Percentiles rank a stretch among this genome's conserved stretches.
Conservation (phyloP, 2,797 vertebrate species). For the Tamandua tetradactyla region DNA sequence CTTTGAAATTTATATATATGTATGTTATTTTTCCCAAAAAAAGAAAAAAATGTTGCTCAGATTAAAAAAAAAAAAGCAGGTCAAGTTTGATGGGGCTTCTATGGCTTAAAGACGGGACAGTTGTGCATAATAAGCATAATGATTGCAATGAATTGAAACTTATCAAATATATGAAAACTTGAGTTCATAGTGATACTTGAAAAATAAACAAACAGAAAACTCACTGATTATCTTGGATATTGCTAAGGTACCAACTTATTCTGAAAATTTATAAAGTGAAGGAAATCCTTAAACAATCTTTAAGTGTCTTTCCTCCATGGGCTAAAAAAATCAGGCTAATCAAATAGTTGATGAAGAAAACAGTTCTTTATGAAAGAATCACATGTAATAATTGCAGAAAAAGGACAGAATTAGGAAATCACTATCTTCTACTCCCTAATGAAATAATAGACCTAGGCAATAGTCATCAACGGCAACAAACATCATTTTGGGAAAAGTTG, state of each 20-base stretch:
- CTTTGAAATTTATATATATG: too few species aligned
- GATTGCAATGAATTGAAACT: not conserved
- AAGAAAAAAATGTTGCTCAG: too few species aligned
- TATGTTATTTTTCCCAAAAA: too few species aligned
- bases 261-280: not conserved
- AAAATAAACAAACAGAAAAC: not conserved
- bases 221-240: not conserved
- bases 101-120: not conserved
- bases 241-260: not conserved
- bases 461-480: not conserved
- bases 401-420: not conserved
- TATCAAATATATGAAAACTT: not conserved
- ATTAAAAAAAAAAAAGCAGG: not conserved
- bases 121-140: not conserved
- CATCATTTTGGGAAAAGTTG: not conserved
- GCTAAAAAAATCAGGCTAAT: not conserved
- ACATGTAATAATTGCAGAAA: not conserved
- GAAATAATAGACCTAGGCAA: not conserved
- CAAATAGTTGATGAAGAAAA: conserved; percentile 14
- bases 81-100: not conserved
- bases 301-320: not conserved
- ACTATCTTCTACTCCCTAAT: not conserved
- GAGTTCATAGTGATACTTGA: not conserved
- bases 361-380: not conserved
- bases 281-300: not conserved